Evolutionary conservation across 2,113 vertebrate species (phyloP).

Genomic region (Campylomormyrus tamandua): DNA sequence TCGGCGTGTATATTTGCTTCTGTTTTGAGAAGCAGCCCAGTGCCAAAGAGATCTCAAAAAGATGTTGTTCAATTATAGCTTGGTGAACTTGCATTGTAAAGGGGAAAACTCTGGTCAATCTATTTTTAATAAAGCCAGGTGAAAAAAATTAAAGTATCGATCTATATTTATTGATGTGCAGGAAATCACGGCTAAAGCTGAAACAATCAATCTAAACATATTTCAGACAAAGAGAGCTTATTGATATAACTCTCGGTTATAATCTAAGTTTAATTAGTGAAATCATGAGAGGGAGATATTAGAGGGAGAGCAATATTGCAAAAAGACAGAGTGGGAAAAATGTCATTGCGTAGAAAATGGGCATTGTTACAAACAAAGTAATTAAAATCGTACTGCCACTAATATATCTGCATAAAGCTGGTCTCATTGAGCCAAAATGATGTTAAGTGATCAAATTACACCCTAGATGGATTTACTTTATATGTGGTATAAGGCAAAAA

Average conservation of each 20-base stretch:
- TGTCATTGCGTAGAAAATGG: conserved; percentile 57
- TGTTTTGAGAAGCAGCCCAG: neutral
- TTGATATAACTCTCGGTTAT: conserved; percentile 48
- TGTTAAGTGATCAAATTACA: neutral
- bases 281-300: conserved; percentile 31
- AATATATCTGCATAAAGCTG: neutral
- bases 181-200: conserved; percentile 84
- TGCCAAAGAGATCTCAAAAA: neutral
- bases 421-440: neutral
- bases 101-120: neutral
- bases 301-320: conserved; percentile 50
- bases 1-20: neutral
- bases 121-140: neutral
- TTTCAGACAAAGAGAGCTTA: conserved; percentile 77
- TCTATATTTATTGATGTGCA: conserved; percentile 83
- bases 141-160: conserved; percentile 40
- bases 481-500: neutral
- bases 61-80: neutral
- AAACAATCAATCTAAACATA: conserved; percentile 92
- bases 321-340: conserved; percentile 52
- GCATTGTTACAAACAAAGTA: conserved; percentile 61
- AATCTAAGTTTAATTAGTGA: conserved; percentile 55
- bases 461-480: neutral
- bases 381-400: conserved; percentile 21
- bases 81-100: neutral